These are phyloP conservation scores for Corvus moneduloides DNA, from an alignment of 2,113 vertebrate species.

Conservation along the genomic window DNA sequence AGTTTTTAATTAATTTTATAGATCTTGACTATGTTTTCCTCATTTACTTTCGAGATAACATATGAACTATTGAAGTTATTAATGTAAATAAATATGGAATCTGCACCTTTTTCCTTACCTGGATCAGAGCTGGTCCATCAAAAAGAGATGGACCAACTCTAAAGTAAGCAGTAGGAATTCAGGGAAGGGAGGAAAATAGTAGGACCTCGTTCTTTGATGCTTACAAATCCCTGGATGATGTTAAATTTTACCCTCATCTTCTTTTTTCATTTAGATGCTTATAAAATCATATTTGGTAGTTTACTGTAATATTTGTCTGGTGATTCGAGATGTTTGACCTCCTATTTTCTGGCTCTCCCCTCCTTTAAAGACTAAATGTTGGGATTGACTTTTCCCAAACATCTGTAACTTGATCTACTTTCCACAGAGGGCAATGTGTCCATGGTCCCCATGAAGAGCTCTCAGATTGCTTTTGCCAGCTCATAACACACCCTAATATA, in stretches of 20 bases:
- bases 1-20: not conserved
- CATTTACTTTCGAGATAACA: not conserved
- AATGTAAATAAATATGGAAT: not conserved
- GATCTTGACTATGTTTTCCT: not conserved
- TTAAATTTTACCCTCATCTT: not conserved
- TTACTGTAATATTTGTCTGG: not conserved
- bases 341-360: not conserved
- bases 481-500: not conserved
- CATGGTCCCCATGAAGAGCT: not conserved
- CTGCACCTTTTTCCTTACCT: not conserved
- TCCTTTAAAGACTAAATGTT: not conserved
- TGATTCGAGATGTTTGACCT: not conserved
- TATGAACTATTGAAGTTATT: not conserved
- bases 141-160: not conserved
- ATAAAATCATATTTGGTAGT: not conserved
- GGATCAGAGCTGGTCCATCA: not conserved
- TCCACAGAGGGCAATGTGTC: conserved; percentile 3
- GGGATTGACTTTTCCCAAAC: not conserved
- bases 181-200: not conserved
- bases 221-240: not conserved
- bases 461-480: not conserved
- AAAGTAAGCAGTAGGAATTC: not conserved
- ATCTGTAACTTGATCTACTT: not conserved
- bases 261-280: not conserved
- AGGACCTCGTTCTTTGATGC: not conserved